phyloP scores from a whole-genome alignment of 2,113 vertebrate genomes.

The Microtus oregoni region DNA sequence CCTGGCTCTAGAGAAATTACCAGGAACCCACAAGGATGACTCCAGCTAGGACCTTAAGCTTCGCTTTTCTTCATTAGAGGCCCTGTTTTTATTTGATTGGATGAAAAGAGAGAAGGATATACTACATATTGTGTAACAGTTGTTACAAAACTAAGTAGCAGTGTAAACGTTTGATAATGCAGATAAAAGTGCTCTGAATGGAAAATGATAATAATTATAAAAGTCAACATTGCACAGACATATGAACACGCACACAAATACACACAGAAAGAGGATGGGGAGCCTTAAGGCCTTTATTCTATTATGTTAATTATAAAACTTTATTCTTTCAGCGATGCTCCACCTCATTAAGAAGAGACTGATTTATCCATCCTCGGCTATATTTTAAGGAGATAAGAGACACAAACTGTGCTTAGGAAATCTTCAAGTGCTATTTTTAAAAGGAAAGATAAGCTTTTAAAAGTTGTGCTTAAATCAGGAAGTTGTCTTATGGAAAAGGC shows the following conservation, averaged over 20 bases:
- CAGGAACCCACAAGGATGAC: too few species aligned
- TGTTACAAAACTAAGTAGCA: constrained; percentile 33
- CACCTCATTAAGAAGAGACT: constrained; percentile 43
- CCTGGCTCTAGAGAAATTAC: too few species aligned
- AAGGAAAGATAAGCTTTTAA: constrained; percentile 42
- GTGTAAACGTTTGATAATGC: constrained; percentile 48
- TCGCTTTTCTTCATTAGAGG: background rate
- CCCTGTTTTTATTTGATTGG: background rate
- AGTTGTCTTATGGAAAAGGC: background rate
- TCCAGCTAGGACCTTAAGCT: background rate
- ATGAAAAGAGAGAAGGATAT: background rate
- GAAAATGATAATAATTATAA: constrained; percentile 30
- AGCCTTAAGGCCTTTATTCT: background rate
- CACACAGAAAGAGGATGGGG: background rate
- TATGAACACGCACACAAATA: background rate
- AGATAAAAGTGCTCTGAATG: background rate
- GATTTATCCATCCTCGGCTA: background rate
- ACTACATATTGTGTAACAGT: background rate
- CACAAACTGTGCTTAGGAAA: background rate
- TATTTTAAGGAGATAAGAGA: constrained; percentile 1
- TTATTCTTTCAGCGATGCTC: background rate
- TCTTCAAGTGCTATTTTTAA: background rate
- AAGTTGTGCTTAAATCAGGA: constrained; percentile 27
- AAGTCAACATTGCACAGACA: background rate
- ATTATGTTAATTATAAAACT: background rate